phyloP scores from a whole-genome alignment of 2,113 vertebrate species.

The Montifringilla adamsi region DNA sequence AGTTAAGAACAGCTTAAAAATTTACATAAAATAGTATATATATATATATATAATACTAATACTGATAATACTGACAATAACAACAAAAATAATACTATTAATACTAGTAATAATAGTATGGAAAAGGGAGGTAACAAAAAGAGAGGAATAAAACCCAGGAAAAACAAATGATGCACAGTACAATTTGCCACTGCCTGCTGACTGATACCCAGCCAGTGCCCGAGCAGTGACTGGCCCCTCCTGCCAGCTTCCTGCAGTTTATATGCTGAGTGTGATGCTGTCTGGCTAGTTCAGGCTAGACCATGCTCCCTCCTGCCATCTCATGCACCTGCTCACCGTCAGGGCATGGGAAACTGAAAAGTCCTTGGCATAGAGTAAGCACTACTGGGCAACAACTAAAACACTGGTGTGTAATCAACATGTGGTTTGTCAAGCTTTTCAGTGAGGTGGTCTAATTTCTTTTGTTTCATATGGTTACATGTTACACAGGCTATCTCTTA shows the following conservation, averaged over 20 bases:
- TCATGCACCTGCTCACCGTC: not conserved
- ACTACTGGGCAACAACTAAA: not conserved
- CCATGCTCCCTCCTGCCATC: not conserved
- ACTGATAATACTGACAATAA: not conserved
- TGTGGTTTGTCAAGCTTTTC: not conserved
- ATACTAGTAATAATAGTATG: not conserved
- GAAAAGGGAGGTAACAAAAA: not conserved
- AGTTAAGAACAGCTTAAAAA: not conserved
- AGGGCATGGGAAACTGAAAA: not conserved
- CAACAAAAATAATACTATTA: not conserved
- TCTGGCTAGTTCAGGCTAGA: not conserved
- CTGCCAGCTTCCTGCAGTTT: not conserved
- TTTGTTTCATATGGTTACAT: not conserved
- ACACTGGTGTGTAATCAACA: accelerated
- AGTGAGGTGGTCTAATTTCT: not conserved
- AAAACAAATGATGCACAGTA: not conserved
- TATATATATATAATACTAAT: not conserved
- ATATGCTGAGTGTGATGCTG: not conserved
- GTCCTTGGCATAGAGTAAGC: not conserved
- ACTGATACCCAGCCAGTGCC: not conserved
- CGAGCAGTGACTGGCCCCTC: not conserved
- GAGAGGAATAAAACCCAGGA: not conserved
- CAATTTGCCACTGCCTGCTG: not conserved
- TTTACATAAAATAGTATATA: not conserved
- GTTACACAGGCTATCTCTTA: not conserved